Evolutionary conservation across 2,113 vertebrate genomes (phyloP).

Genomic region (Pungitius pungitius): DNA sequence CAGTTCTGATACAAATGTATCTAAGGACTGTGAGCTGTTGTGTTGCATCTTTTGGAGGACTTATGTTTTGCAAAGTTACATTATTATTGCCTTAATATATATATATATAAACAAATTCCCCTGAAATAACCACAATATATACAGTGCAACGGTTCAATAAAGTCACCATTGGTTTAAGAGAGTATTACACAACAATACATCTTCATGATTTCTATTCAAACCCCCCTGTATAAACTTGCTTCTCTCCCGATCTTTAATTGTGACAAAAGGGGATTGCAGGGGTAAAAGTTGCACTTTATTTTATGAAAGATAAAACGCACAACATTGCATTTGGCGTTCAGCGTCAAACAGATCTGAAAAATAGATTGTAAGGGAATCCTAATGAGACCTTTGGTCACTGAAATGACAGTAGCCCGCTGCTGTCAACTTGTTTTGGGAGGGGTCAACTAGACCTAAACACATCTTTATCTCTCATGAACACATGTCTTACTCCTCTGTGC

Average conservation of each 20-base stretch:
- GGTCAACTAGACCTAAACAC: conserved; percentile 53
- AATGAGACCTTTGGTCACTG: not conserved
- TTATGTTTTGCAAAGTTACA: not conserved
- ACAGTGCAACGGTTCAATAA: conserved; percentile 1
- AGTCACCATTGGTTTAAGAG: conserved; percentile 8
- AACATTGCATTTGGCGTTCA: not conserved
- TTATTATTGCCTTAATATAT: not conserved
- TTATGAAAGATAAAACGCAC: not conserved
- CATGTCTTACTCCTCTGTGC: conserved; percentile 22
- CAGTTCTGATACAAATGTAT: not conserved
- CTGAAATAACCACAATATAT: not conserved
- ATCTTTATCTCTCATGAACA: conserved; percentile 74
- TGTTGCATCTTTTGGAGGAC: not conserved
- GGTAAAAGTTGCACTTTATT: not conserved
- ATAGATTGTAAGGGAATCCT: not conserved
- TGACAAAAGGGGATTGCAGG: too few relatives aligned
- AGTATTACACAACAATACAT: conserved; percentile 27
- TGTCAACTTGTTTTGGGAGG: conserved; percentile 51
- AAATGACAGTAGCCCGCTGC: not conserved
- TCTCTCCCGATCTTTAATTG: not conserved
- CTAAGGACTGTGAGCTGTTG: not conserved
- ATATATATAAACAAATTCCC: not conserved
- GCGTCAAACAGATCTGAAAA: not conserved
- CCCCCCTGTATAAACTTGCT: not conserved
- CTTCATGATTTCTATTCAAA: conserved; percentile 1